Conservation (phyloP, 2,113 vertebrate species). For the Cyanistes caeruleus region DNA sequence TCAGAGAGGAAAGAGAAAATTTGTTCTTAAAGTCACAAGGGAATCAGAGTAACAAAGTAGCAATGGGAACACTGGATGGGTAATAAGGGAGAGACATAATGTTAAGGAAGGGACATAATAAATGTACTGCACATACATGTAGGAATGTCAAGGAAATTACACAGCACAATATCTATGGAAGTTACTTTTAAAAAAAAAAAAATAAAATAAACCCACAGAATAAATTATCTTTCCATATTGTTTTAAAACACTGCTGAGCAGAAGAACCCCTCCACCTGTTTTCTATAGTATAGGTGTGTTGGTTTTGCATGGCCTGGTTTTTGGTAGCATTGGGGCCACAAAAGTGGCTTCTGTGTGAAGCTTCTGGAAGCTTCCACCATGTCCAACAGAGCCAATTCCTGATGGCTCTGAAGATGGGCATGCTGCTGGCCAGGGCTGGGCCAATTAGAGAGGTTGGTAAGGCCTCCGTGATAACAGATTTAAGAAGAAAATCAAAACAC, state of each 20-base stretch:
- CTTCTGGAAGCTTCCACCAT: too few species aligned
- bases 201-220: neutral
- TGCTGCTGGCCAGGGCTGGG: neutral
- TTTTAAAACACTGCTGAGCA: neutral
- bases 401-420: neutral
- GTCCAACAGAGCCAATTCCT: neutral
- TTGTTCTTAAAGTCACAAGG: conserved; percentile 7
- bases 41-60: neutral
- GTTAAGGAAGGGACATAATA: neutral
- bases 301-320: neutral
- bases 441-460: too few species aligned
- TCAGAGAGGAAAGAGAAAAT: conserved; percentile 22
- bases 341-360: neutral
- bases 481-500: too few species aligned
- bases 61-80: neutral
- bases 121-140: neutral
- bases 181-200: neutral
- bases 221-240: neutral
- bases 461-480: too few species aligned
- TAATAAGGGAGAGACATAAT: neutral
- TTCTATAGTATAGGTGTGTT: neutral
- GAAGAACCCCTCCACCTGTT: neutral
- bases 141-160: neutral
- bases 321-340: neutral
- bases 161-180: neutral